Evolutionary conservation across 2,113 vertebrate species (phyloP).

Genomic region (Pionites leucogaster): DNA sequence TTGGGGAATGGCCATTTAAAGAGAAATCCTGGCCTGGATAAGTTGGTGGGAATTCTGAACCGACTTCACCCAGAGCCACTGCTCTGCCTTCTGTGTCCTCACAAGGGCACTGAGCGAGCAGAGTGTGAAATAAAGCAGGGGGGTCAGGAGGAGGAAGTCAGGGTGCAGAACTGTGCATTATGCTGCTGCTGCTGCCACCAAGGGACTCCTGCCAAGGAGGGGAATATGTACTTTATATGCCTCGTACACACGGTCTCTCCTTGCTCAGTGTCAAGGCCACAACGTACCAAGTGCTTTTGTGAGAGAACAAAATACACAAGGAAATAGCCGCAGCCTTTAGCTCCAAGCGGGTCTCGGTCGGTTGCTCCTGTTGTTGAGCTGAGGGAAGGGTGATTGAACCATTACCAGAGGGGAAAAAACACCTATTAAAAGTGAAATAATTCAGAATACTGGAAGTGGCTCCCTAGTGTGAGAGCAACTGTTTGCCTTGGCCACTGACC

Average conservation of each 20-base stretch:
- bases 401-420: not conserved
- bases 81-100: not conserved
- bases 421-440: not conserved
- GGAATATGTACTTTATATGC: not conserved
- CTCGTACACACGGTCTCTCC: not conserved
- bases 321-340: not conserved
- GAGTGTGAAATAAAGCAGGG: not conserved
- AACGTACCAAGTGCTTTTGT: not conserved
- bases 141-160: not conserved
- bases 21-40: not conserved
- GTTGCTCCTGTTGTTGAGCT: slow-evolving; percentile 12
- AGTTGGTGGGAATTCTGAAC: not conserved
- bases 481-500: not conserved
- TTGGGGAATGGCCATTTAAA: not conserved
- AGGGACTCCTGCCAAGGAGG: not conserved
- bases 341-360: not conserved
- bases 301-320: not conserved
- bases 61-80: not conserved
- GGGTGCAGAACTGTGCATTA: not conserved
- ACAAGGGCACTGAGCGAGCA: accelerated
- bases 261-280: not conserved
- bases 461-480: not conserved
- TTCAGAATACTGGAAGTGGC: not conserved
- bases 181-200: not conserved
- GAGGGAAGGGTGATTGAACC: not conserved